phyloP scores from a whole-genome alignment of 2,888 invertebrate genomes.

The Drosophila neonasuta region DNA sequence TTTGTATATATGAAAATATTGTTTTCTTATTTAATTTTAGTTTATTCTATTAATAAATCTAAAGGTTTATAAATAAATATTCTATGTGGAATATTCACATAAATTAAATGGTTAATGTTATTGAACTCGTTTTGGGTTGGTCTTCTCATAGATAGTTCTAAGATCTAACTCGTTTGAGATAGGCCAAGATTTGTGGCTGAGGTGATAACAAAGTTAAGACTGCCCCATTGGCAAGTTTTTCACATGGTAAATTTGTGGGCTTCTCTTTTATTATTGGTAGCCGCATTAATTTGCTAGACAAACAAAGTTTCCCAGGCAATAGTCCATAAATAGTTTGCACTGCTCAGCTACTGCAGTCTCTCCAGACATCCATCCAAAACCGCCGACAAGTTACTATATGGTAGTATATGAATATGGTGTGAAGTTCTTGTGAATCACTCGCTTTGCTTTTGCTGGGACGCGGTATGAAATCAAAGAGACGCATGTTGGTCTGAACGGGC shows the following conservation, averaged over 20 bases:
- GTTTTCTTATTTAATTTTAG: not conserved
- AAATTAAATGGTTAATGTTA: conserved; percentile 1
- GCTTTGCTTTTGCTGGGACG: conserved; percentile 49
- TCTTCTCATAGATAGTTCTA: not conserved
- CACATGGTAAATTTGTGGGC: conserved; percentile 10
- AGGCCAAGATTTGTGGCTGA: conserved; percentile 1
- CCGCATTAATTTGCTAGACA: conserved; percentile 66
- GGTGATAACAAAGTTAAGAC: conserved; percentile 20
- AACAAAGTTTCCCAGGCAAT: conserved; percentile 55
- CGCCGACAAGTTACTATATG: conserved; percentile 17
- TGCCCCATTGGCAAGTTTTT: conserved; percentile 13
- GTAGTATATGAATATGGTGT: conserved; percentile 44
- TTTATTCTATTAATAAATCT: not conserved
- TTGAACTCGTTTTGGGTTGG: conserved; percentile 5
- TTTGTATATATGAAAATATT: too few species aligned
- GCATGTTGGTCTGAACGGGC: conserved; percentile 24
- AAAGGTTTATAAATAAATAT: not conserved
- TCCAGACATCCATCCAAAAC: conserved; percentile 9
- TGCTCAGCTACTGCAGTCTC: conserved; percentile 60
- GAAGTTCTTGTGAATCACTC: conserved; percentile 73
- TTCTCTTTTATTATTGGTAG: conserved; percentile 51
- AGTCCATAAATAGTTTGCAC: conserved; percentile 74
- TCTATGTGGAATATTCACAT: not conserved
- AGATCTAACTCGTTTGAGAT: conserved; percentile 9
- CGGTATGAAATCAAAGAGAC: conserved; percentile 74